Percentiles rank a stretch among this genome's conserved stretches.
These are phyloP conservation scores for Ariolimax columbianus DNA, from an alignment of 2,888 invertebrate species.

Conservation along the genomic window DNA sequence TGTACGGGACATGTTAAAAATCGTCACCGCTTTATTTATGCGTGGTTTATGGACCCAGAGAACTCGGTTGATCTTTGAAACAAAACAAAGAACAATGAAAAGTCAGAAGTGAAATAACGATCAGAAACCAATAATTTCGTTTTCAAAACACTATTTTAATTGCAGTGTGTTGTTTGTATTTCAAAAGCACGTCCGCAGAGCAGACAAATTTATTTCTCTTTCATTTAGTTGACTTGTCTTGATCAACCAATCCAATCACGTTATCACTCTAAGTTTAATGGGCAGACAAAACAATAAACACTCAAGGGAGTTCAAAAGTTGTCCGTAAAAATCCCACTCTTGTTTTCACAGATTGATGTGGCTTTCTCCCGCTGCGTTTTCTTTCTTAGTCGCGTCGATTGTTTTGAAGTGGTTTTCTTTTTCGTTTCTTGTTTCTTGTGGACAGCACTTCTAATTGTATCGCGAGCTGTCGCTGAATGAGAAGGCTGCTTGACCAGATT, in stretches of 20 bases:
- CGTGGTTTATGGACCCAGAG: neutral
- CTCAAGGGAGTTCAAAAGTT: neutral
- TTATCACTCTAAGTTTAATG: neutral
- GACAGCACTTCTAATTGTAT: too few species aligned
- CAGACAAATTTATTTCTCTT: neutral
- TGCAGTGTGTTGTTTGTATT: neutral
- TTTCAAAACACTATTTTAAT: constrained; percentile 15
- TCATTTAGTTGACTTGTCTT: neutral
- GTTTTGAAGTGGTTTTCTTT: neutral
- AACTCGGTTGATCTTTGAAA: neutral
- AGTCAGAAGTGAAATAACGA: constrained; percentile 3
- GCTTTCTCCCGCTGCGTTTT: neutral
- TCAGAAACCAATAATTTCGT: neutral
- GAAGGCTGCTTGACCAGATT: too few species aligned
- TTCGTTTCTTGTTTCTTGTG: too few species aligned
- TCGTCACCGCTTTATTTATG: neutral
- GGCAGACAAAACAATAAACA: neutral
- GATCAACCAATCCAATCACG: neutral
- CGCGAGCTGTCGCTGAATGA: too few species aligned
- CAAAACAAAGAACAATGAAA: neutral
- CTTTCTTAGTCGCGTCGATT: neutral
- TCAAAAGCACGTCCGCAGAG: neutral
- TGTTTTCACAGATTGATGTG: neutral
- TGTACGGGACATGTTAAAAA: neutral
- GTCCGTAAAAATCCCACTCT: neutral